Conservation (phyloP, 2,113 vertebrate species). For the Vulpes vulpes region DNA sequence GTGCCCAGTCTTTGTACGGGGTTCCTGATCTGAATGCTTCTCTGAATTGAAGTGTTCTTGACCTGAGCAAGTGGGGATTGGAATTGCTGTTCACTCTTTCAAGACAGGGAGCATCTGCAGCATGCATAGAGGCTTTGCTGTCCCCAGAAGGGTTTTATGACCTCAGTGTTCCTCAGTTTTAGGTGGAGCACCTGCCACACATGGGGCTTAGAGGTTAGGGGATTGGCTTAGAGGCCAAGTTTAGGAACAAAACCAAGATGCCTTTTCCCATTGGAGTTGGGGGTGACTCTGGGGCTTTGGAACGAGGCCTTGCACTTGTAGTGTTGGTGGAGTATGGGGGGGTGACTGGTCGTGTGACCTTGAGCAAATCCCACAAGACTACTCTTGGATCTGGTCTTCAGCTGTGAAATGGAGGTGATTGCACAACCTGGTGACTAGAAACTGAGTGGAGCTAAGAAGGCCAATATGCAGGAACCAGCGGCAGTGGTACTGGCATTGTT, state of each 20-base stretch:
- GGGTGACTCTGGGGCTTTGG: background rate
- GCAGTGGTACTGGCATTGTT: background rate
- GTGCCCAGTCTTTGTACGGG: background rate
- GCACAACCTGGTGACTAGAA: background rate
- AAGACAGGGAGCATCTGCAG: background rate
- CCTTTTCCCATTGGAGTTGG: background rate
- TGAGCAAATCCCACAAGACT: background rate
- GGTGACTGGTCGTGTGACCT: background rate
- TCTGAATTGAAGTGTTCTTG: background rate
- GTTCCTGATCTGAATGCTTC: background rate
- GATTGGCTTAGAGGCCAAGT: background rate
- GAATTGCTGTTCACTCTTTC: background rate
- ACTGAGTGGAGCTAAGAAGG: background rate
- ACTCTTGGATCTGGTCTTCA: background rate
- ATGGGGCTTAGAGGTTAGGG: too few species aligned
- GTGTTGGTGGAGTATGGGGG: background rate
- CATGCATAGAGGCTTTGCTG: background rate
- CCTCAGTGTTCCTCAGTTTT: background rate
- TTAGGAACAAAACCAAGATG: background rate
- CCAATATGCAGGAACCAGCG: fast-evolving
- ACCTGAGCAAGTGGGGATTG: too few species aligned
- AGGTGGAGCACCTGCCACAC: background rate
- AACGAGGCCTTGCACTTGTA: background rate
- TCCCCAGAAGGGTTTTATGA: fast-evolving
- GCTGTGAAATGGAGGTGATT: background rate